A percentile compares a stretch with the other conserved stretches of the same genome.
Evolutionary conservation across 2,888 invertebrate species (phyloP).

Genomic region (Bhutanitis thaidina): DNA sequence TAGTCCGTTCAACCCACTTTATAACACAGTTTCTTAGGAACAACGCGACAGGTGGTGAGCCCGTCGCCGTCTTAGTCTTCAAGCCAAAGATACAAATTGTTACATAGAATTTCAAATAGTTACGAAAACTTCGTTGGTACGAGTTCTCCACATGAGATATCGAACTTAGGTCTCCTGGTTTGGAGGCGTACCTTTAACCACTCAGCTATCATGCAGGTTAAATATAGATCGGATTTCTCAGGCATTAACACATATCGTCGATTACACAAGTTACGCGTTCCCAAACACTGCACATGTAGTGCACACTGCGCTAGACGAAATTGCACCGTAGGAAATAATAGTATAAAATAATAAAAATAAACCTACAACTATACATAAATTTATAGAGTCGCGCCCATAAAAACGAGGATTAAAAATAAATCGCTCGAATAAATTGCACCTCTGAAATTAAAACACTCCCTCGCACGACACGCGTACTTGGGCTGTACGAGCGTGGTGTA

Average conservation of each 20-base stretch:
- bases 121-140: too few species aligned
- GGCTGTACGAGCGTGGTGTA: conserved; percentile 29
- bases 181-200: too few species aligned
- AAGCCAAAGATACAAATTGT: too few species aligned
- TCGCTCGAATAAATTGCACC: conserved; percentile 80
- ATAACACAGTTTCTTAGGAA: too few species aligned
- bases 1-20: too few species aligned
- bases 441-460: conserved; percentile 79
- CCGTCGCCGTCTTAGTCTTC: too few species aligned
- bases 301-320: conserved; percentile 3
- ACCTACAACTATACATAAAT: conserved; percentile 68
- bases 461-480: conserved; percentile 71
- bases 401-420: conserved; percentile 80
- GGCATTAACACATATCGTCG: not conserved
- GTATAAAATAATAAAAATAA: conserved; percentile 47
- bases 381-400: conserved; percentile 75
- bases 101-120: too few species aligned
- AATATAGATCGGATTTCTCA: too few species aligned
- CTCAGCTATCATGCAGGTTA: too few species aligned
- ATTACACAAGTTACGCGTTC: not conserved
- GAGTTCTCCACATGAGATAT: too few species aligned
- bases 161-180: too few species aligned
- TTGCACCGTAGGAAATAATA: conserved; percentile 25
- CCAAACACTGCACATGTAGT: not conserved
- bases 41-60: too few species aligned